These are phyloP conservation scores for Enteromius unitaeniatus DNA, from an alignment of 2,797 vertebrate genomes.

Conservation along the genomic window DNA sequence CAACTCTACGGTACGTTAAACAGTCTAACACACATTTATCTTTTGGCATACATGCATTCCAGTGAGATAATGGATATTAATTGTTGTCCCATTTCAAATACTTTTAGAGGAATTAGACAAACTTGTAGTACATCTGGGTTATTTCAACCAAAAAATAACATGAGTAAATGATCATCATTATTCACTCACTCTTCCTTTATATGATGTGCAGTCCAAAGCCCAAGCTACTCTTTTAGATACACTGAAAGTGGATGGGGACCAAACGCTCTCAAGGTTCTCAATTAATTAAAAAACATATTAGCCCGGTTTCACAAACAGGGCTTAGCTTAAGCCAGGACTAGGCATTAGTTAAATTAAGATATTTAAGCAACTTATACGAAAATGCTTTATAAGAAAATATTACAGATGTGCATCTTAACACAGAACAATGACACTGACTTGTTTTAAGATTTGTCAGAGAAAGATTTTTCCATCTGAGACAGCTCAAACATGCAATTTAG, in stretches of 20 bases:
- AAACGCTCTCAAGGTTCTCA: background rate
- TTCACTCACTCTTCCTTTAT: background rate
- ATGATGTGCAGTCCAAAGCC: background rate
- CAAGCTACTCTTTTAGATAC: background rate
- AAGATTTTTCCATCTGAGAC: too few species aligned
- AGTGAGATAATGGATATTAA: constrained; percentile 19
- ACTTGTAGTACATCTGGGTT: background rate
- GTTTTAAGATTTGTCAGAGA: too few species aligned
- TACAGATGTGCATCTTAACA: too few species aligned
- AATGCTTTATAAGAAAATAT: too few species aligned
- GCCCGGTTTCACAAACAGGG: too few species aligned
- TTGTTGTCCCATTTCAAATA: background rate
- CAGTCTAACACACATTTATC: background rate
- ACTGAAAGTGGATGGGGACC: background rate
- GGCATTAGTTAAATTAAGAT: too few species aligned
- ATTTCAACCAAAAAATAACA: background rate
- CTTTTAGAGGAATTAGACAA: background rate
- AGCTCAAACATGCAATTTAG: too few species aligned
- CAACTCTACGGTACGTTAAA: constrained; percentile 82
- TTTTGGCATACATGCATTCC: too few species aligned
- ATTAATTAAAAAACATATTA: background rate
- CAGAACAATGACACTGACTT: too few species aligned
- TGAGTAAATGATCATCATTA: background rate
- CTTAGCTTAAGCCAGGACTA: too few species aligned
- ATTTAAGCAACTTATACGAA: too few species aligned